Conservation (phyloP, 2,888 invertebrate species). For the Drosophila subquinaria region DNA sequence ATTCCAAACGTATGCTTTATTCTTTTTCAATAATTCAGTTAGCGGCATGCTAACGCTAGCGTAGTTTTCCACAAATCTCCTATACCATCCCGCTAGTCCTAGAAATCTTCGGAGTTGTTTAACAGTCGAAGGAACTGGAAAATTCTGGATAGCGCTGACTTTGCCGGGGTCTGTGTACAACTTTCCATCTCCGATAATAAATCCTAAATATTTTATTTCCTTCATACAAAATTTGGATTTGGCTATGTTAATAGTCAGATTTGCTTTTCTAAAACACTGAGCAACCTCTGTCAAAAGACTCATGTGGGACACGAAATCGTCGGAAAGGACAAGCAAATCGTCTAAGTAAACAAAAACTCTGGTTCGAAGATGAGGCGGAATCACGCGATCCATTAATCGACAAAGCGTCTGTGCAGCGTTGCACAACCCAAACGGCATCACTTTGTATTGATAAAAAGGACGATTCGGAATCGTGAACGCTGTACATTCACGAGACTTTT, state of each 20-base stretch:
- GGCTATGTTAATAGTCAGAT: background rate
- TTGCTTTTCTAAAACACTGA: background rate
- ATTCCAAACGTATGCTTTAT: background rate
- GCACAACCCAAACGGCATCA: conserved; percentile 6
- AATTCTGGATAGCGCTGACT: background rate
- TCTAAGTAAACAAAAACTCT: conserved; percentile 43
- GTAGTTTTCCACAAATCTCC: background rate
- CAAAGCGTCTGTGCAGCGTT: background rate
- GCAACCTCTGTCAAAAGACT: background rate
- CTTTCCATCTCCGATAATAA: conserved; percentile 5
- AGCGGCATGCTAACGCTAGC: background rate
- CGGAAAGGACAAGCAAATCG: conserved; percentile 28
- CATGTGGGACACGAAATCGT: conserved; percentile 31
- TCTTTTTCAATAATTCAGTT: background rate
- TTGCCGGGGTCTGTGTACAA: background rate
- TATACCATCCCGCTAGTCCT: background rate
- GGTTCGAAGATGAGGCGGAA: conserved; percentile 2
- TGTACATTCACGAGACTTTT: background rate
- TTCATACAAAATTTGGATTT: conserved; percentile 10
- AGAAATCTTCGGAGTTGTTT: background rate
- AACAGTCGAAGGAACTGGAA: background rate
- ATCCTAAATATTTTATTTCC: conserved; percentile 8
- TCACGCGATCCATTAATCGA: conserved; percentile 9
- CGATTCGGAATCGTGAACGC: conserved; percentile 1
- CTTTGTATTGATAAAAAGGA: conserved; percentile 1